These are phyloP conservation scores for Probaryconus sp. DNA, from an alignment of 1,140 invertebrate species.

Conservation along the genomic window DNA sequence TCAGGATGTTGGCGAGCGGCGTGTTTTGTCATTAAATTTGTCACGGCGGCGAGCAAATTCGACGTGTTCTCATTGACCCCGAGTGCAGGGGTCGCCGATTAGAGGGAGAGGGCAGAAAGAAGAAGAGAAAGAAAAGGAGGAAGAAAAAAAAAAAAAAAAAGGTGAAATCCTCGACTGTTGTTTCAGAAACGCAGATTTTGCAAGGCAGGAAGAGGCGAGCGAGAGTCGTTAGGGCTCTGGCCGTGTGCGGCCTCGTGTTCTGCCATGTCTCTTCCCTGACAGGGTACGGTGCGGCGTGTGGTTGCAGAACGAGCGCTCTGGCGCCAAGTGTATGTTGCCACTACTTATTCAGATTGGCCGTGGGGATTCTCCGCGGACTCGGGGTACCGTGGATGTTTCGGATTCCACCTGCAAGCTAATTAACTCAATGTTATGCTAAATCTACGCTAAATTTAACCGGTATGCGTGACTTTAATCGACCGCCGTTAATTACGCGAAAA, in stretches of 20 bases:
- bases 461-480: conserved; percentile 38
- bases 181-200: conserved; percentile 53
- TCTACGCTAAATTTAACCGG: conserved; percentile 66
- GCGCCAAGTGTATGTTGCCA: conserved; percentile 74
- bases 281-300: conserved; percentile 42
- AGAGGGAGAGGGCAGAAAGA: conserved; percentile 28
- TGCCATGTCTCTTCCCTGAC: conserved; percentile 61
- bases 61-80: conserved; percentile 48
- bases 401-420: conserved; percentile 73
- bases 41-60: conserved; percentile 48
- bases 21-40: conserved; percentile 58
- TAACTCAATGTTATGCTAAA: conserved; percentile 74
- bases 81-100: conserved; percentile 39
- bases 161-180: conserved; percentile 17
- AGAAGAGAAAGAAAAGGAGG: conserved; percentile 7
- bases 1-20: conserved; percentile 50
- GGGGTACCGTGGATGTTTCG: conserved; percentile 63
- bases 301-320: conserved; percentile 68
- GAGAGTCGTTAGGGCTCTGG: conserved; percentile 46
- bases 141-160: neutral
- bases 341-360: conserved; percentile 58
- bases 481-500: conserved; percentile 40
- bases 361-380: conserved; percentile 22
- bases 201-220: conserved; percentile 44
- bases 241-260: conserved; percentile 55